These are phyloP conservation scores for Rhodeus uyekii DNA, from an alignment of 2,797 vertebrate genomes.

Conservation along the genomic window DNA sequence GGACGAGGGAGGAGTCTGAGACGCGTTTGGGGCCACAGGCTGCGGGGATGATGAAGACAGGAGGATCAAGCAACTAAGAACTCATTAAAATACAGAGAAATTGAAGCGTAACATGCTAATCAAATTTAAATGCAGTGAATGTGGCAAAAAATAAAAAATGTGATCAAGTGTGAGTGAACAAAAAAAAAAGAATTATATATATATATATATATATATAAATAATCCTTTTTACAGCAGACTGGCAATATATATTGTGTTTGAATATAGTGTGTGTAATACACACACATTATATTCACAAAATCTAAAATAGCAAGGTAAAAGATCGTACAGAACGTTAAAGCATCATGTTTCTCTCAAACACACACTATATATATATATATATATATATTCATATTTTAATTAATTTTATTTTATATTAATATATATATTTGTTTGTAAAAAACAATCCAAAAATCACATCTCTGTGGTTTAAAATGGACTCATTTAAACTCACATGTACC, in stretches of 20 bases:
- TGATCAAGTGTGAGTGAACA: not conserved
- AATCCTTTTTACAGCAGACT: too few species aligned
- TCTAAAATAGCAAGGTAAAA: constrained; percentile 49
- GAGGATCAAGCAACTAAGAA: not conserved
- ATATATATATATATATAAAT: too few species aligned
- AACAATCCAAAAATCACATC: not conserved
- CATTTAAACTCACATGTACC: not conserved
- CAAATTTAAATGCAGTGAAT: not conserved
- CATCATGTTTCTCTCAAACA: constrained; percentile 31
- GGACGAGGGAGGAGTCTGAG: constrained; percentile 88
- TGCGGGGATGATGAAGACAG: not conserved
- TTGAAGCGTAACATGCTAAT: not conserved
- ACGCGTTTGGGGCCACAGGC: constrained; percentile 57
- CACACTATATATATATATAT: constrained; percentile 34
- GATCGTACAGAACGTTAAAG: not conserved
- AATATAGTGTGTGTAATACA: too few species aligned
- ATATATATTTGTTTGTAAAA: too few species aligned
- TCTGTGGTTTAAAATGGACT: not conserved
- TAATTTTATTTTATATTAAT: too few species aligned
- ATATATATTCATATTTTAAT: too few species aligned
- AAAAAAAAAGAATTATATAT: too few species aligned
- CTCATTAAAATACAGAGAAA: not conserved
- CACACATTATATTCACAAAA: too few species aligned
- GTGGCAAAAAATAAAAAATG: not conserved
- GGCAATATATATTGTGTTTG: too few species aligned